phyloP scores from a whole-genome alignment of 2,888 invertebrate species.

The Scaptomyza cyrtandrae region DNA sequence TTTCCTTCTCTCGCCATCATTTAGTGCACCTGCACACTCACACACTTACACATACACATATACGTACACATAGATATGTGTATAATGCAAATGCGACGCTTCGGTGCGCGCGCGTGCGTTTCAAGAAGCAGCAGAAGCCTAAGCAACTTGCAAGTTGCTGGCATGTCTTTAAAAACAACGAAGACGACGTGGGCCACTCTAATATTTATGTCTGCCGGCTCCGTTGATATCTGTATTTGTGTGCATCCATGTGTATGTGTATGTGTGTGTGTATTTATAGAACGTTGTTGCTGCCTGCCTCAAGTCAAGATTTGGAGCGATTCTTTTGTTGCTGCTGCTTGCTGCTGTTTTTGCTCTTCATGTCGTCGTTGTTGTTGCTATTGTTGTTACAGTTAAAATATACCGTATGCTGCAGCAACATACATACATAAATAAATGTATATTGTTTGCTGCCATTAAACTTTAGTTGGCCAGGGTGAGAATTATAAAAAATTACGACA shows the following conservation, averaged over 20 bases:
- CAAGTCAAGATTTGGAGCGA: slow-evolving; percentile 51
- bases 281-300: slow-evolving; percentile 32
- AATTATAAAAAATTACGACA: slow-evolving; percentile 52
- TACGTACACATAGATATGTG: not conserved
- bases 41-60: not conserved
- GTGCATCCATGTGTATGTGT: slow-evolving; percentile 33
- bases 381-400: slow-evolving; percentile 69
- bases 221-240: slow-evolving; percentile 47
- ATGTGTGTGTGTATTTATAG: slow-evolving; percentile 52
- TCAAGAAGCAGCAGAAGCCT: slow-evolving; percentile 24
- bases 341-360: slow-evolving; percentile 13
- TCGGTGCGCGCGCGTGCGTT: slow-evolving; percentile 63
- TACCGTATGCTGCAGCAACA: slow-evolving; percentile 67
- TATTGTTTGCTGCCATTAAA: slow-evolving; percentile 33
- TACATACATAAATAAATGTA: slow-evolving; percentile 7
- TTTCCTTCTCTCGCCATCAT: not conserved
- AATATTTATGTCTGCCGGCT: slow-evolving; percentile 46
- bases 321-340: slow-evolving; percentile 51
- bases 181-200: slow-evolving; percentile 48
- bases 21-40: slow-evolving; percentile 40
- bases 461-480: slow-evolving; percentile 16
- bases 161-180: slow-evolving; percentile 32
- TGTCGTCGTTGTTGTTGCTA: slow-evolving; percentile 15
- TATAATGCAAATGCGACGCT: slow-evolving; percentile 65
- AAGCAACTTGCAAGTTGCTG: slow-evolving; percentile 38